These are phyloP conservation scores for Napeogenes sylphis DNA, from an alignment of 2,888 invertebrate species.

Conservation along the genomic window DNA sequence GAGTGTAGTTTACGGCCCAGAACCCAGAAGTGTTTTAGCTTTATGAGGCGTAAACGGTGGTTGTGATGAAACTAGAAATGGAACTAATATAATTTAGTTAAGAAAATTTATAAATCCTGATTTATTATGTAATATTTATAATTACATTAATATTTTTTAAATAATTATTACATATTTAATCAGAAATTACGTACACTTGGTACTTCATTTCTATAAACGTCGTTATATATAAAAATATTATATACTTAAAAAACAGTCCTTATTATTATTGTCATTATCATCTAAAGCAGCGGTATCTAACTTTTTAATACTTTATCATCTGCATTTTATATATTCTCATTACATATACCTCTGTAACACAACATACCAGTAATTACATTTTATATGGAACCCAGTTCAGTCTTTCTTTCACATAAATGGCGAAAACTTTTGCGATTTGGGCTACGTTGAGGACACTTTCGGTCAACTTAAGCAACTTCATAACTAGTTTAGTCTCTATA, in stretches of 20 bases:
- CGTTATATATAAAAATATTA: no score
- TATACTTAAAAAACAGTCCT: no score
- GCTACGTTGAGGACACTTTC: slow-evolving; percentile 6
- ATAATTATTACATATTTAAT: no score
- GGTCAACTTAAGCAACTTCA: slow-evolving; percentile 3
- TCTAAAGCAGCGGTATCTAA: no score
- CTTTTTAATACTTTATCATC: no score
- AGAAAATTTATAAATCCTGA: no score
- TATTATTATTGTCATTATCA: no score
- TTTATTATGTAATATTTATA: no score
- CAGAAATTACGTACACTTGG: no score
- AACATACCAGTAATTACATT: not conserved
- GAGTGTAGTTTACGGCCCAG: slow-evolving; percentile 28
- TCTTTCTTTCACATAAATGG: slow-evolving; percentile 1
- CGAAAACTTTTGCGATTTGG: slow-evolving; percentile 2
- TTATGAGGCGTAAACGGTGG: slow-evolving; percentile 29
- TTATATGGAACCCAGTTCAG: slow-evolving; percentile 1
- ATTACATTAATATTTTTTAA: no score
- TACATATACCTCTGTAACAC: not conserved
- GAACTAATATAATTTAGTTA: slow-evolving; percentile 1
- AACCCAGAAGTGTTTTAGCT: slow-evolving; percentile 27
- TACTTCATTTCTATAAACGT: no score
- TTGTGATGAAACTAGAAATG: slow-evolving; percentile 16
- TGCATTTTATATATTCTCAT: not conserved
- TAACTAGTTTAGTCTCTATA: slow-evolving; percentile 5